Evolutionary conservation across 2,113 vertebrate genomes (phyloP), one percentile per base, ranked within the genome.

Genomic region (Myxocyprinus asiaticus): DNA sequence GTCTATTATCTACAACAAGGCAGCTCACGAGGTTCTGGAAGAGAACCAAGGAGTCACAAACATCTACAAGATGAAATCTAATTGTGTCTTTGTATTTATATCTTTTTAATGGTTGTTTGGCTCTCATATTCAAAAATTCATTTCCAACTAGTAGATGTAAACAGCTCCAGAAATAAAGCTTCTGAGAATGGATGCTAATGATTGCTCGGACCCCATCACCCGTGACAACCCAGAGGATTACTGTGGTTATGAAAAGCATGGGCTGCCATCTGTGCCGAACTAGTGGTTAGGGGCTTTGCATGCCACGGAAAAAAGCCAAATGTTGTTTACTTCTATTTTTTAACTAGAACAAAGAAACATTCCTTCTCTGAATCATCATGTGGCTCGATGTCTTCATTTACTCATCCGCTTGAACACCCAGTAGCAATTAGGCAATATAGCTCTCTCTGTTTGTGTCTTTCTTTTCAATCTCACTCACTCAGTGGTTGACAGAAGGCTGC

Each of bases 241-340:
- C 78, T 74, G 63, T 80, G 62, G 43, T 74, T 80, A 48, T 12
- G 42, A 17, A 44, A n/a, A 73, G 58, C 17, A 74, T 61, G 11
- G 68, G 71, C 58, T 79, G 64, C 56, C 65, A 68, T 76, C 71
- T 79, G 76, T 79, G 77, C n/a, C 59, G 9, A 79, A 59, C 17
- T 64, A 76, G 66, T 44, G 44, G 11, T 74, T 50, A 15, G 7
- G 9, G 22, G 22, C 22, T 33, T 74, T 62, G 14, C 58, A 74
- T 12, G n/a, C 9, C 5, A 63, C 22, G 1, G 22, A 59, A 59
- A 12, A 15, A 44, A 43, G 43, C 55, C 22, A 33, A 33, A 33
- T 33, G 22, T 1, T 33, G 22, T 33, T 33, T 33, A 33, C 22
- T 33, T 33, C 22, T 33, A 33, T 33, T 33, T 33, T 33, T 33